Evolutionary conservation across 2,888 invertebrate genomes (phyloP).

Genomic region (Oscheius sp.): DNA sequence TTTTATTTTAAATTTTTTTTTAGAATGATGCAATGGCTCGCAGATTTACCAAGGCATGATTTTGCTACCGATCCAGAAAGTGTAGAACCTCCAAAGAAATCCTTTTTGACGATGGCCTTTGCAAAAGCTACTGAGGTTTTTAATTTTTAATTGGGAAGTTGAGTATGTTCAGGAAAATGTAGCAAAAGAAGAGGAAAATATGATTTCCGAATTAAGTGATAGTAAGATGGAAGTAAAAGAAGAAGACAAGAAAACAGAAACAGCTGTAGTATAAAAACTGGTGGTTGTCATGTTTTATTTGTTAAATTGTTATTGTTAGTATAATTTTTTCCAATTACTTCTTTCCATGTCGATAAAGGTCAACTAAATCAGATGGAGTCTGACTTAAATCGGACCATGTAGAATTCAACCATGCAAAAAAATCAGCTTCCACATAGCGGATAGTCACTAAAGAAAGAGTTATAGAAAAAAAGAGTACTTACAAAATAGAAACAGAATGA

Average conservation of each 20-base stretch:
- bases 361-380: conserved; percentile 12
- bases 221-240: conserved; percentile 20
- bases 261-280: conserved; percentile 1
- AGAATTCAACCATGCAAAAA: conserved; percentile 13
- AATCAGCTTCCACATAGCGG: neutral
- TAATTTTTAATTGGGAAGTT: neutral
- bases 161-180: neutral
- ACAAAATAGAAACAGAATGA: neutral
- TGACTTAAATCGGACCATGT: conserved; percentile 19
- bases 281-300: conserved; percentile 1
- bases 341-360: conserved; percentile 7
- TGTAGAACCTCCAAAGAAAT: conserved; percentile 41
- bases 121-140: conserved; percentile 32
- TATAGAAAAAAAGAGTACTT: neutral
- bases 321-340: neutral
- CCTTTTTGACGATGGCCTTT: conserved; percentile 48
- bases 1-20: conserved; percentile 1
- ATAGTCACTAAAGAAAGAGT: neutral
- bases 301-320: conserved; percentile 19
- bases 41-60: conserved; percentile 59
- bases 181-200: neutral
- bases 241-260: no score
- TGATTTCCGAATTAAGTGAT: neutral
- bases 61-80: conserved; percentile 51
- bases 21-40: conserved; percentile 67